Evolutionary conservation across 1,140 invertebrate species (phyloP).

Genomic region (Drosophila burlai): DNA sequence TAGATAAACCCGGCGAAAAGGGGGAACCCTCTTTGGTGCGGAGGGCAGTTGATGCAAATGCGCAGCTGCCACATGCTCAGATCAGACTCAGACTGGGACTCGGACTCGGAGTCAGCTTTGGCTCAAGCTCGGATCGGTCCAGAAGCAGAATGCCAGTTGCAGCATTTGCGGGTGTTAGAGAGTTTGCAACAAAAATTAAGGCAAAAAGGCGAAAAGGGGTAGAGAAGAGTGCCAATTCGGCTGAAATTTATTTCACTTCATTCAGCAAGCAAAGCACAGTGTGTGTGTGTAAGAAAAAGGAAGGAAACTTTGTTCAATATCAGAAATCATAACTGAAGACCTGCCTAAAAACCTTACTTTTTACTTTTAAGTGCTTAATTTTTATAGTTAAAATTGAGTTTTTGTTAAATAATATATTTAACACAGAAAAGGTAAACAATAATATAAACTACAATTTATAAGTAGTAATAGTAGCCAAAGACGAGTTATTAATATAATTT

Average conservation of each 20-base stretch:
- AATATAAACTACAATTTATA: background rate
- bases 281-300: background rate
- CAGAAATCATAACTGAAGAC: too few species aligned
- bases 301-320: background rate
- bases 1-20: constrained; percentile 21
- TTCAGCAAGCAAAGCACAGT: constrained; percentile 30
- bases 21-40: constrained; percentile 10
- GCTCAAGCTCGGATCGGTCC: constrained; percentile 14
- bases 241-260: constrained; percentile 73
- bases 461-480: background rate
- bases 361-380: too few species aligned
- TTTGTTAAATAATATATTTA: too few species aligned
- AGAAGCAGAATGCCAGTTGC: constrained; percentile 42
- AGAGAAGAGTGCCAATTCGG: constrained; percentile 57
- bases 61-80: constrained; percentile 65
- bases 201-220: constrained; percentile 13
- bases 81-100: background rate
- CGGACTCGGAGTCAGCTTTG: background rate
- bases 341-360: too few species aligned
- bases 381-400: too few species aligned
- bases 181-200: background rate
- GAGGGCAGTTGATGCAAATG: constrained; percentile 65
- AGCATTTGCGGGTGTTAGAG: constrained; percentile 40
- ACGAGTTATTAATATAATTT: background rate
- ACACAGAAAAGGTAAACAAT: too few species aligned